Evolutionary conservation across 1,140 invertebrate genomes (phyloP), one percentile per base, ranked within the genome.

Genomic region (Rhopalosiphum maidis): DNA sequence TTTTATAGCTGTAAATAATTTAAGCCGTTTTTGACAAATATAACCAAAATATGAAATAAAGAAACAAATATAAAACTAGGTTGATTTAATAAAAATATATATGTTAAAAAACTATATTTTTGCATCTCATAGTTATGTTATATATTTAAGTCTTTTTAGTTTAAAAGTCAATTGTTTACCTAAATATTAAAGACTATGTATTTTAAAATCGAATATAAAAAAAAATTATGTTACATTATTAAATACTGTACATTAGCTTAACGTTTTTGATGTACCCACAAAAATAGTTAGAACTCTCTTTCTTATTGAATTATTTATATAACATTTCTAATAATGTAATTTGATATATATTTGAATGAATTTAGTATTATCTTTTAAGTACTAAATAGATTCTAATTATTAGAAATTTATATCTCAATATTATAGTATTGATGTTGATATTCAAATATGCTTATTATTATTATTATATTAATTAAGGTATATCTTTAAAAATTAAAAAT

Each of bases 81-180:
- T 92, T 43, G 68, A 51, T 91, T 55, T 54, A 41, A 11, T 86
- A 30, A 43, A 48, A 30, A 46, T 7, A n/a, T 91, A 30, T 68
- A 60, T 48, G 25, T 82, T 91, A 82, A 92, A 82, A 60, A 90
- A 90, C 60, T 90, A 55, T 93, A 93, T 93, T 93, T 93, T 93
- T 85, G 22, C 46, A 93, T 93, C 91, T 93, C 48, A 83, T 83
- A 91, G 60, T 37, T 92, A 92, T 60, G 1, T 54, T 23, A 77
- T 46, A 77, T n/a, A 91, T 77, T 83, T 83, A 51, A 82, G 46
- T 91, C 41, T 43, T 37, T 82, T 35, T 85, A 83, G 46, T 85
- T 46, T 35, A 92, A n/a, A 25, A n/a, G 48, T 85, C 86, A 4
- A 37, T 85, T 92, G 87, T 41, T 85, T 82, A 5, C 41, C 43